Evolutionary conservation across 2,888 invertebrate genomes (phyloP).

Genomic region (Siphlonurus alternatus): DNA sequence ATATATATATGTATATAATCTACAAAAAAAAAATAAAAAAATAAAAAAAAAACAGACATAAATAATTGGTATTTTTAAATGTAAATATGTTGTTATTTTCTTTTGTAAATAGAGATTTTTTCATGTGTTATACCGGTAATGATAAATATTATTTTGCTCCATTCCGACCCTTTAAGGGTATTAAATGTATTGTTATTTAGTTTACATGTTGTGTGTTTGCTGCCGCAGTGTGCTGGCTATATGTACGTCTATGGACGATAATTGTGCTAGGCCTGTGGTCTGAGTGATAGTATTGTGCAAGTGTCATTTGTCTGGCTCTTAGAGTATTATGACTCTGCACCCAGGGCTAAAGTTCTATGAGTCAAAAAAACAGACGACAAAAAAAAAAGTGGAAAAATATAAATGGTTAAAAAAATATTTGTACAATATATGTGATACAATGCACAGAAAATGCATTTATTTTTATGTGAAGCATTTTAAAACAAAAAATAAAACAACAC

Average conservation of each 20-base stretch:
- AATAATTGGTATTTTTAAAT: constrained; percentile 2
- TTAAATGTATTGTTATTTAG: no score
- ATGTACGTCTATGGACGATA: no score
- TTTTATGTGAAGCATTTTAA: constrained; percentile 30
- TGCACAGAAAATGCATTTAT: constrained; percentile 25
- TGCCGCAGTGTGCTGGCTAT: no score
- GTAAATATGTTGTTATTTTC: background rate
- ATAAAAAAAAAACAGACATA: background rate
- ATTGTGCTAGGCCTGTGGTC: no score
- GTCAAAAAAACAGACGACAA: background rate
- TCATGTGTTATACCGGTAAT: no score
- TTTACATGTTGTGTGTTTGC: no score
- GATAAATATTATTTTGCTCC: no score
- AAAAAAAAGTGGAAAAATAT: background rate
- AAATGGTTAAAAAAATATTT: constrained; percentile 1
- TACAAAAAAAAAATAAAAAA: background rate
- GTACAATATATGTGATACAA: constrained; percentile 9
- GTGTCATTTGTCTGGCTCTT: no score
- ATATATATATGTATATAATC: constrained; percentile 8
- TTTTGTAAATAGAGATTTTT: background rate
- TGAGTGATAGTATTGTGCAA: no score
- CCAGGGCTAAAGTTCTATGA: no score
- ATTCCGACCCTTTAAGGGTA: no score
- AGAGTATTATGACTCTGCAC: no score
- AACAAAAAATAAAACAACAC: constrained; percentile 17